Percentiles rank a stretch among this genome's conserved stretches.
phyloP scores from a whole-genome alignment of 2,113 vertebrate genomes.

The Onychorhynchus coronatus region DNA sequence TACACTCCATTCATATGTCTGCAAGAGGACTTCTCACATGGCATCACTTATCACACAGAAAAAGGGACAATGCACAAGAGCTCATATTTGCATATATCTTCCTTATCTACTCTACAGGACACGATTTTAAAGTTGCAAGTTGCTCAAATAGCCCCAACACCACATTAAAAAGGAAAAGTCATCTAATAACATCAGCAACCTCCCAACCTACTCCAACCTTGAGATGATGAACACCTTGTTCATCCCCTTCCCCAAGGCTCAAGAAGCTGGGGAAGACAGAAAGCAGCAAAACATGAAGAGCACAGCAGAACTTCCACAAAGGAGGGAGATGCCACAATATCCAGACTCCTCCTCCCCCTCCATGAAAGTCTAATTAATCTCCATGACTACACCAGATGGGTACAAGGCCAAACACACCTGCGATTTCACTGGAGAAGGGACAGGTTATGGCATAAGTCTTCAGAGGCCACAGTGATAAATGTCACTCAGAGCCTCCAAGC shows the following conservation, averaged over 20 bases:
- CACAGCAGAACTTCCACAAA: accelerated
- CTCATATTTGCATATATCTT: not conserved
- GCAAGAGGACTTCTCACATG: not conserved
- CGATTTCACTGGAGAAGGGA: not conserved
- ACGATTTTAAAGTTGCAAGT: not conserved
- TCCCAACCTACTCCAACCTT: not conserved
- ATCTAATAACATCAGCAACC: not conserved
- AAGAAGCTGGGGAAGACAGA: not conserved
- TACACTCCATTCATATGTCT: not conserved
- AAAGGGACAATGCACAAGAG: not conserved
- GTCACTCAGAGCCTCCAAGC: not conserved
- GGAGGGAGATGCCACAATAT: not conserved
- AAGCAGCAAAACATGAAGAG: not conserved
- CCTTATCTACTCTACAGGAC: not conserved
- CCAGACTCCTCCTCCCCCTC: not conserved
- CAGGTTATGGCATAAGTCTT: not conserved
- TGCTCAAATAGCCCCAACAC: not conserved
- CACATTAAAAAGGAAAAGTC: not conserved
- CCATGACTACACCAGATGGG: not conserved
- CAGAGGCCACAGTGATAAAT: not conserved
- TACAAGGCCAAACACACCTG: not conserved
- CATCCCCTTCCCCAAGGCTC: not conserved
- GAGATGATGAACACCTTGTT: not conserved
- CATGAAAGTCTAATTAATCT: not conserved
- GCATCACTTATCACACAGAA: not conserved